Conservation (phyloP, 2,113 vertebrate genomes). For the Catharus bicknelli region DNA sequence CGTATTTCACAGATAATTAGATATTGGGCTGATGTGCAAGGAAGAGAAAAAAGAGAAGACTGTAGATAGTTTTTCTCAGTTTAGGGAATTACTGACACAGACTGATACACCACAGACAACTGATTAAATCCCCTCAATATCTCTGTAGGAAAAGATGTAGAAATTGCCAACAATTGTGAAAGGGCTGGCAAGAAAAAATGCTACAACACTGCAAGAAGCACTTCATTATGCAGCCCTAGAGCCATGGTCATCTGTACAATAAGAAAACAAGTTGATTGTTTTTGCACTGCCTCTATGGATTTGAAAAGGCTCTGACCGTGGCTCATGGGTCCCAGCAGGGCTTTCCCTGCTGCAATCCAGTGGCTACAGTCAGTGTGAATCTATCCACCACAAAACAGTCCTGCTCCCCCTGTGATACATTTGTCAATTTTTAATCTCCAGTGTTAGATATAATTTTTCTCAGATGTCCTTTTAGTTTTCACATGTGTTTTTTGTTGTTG, state of each 20-base stretch:
- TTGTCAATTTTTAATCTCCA: neutral
- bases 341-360: neutral
- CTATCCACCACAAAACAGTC: neutral
- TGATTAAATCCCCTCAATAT: neutral
- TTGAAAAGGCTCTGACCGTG: rapidly evolving
- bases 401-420: rapidly evolving
- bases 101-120: neutral
- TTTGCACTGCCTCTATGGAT: neutral
- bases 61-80: neutral
- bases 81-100: neutral
- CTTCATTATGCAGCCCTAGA: neutral
- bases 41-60: neutral
- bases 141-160: neutral
- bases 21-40: neutral
- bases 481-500: neutral
- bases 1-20: neutral
- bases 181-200: neutral
- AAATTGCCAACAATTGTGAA: neutral
- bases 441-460: neutral
- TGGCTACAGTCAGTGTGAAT: neutral
- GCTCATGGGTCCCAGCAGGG: neutral
- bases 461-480: neutral
- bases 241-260: neutral
- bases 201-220: neutral
- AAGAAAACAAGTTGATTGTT: rapidly evolving